phyloP scores from a whole-genome alignment of 1,140 invertebrate species.

The Drosophila gunungcola region DNA sequence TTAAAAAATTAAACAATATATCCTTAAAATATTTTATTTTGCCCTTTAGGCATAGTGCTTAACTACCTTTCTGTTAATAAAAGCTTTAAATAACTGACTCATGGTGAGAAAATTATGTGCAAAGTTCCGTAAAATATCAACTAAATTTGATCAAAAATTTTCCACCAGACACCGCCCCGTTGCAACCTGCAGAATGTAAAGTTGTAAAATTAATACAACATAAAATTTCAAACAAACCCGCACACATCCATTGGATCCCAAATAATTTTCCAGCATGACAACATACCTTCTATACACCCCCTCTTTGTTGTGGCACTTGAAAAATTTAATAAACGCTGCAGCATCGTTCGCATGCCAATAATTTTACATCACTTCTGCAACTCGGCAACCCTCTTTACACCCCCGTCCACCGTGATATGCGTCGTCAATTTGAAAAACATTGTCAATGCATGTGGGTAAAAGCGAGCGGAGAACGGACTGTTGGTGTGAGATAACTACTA shows the following conservation, averaged over 20 bases:
- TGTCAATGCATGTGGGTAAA: constrained; percentile 56
- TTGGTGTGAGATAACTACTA: constrained; percentile 61
- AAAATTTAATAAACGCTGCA: constrained; percentile 80
- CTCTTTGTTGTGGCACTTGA: constrained; percentile 64
- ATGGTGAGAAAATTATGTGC: background rate
- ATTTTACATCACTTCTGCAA: constrained; percentile 50
- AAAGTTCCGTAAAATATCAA: background rate
- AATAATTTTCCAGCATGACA: constrained; percentile 55
- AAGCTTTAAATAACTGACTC: background rate
- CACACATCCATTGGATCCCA: constrained; percentile 8
- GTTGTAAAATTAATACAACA: constrained; percentile 77
- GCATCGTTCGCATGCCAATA: constrained; percentile 80
- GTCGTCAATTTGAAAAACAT: constrained; percentile 76
- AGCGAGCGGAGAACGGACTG: background rate
- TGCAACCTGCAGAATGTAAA: constrained; percentile 50
- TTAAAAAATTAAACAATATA: too few species aligned
- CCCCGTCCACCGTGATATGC: constrained; percentile 31
- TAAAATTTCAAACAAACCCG: constrained; percentile 48
- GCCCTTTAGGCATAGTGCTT: too few species aligned
- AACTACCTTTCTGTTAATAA: background rate
- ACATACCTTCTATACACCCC: background rate
- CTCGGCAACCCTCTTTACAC: background rate
- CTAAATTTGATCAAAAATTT: background rate
- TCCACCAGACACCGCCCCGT: background rate
- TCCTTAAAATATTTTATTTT: too few species aligned